These are phyloP conservation scores for Fukomys damarensis DNA, from an alignment of 2,113 vertebrate species.

Conservation along the genomic window DNA sequence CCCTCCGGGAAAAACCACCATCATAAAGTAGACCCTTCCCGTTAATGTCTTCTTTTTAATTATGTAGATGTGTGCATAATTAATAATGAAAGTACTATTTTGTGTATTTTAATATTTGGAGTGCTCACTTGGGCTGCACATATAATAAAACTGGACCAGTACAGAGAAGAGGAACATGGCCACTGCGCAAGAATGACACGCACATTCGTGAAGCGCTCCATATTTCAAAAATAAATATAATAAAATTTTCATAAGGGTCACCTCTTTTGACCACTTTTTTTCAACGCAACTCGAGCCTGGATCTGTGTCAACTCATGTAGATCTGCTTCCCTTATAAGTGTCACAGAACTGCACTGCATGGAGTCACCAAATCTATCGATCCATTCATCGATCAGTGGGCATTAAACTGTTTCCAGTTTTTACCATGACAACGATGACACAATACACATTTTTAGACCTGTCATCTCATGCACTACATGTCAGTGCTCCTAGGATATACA, in stretches of 20 bases:
- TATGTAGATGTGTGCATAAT: not conserved
- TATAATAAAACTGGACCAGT: no score
- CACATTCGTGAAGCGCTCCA: no score
- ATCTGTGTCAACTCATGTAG: not conserved
- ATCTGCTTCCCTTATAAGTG: not conserved
- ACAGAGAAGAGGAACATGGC: no score
- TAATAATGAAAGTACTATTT: not conserved
- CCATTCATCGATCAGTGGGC: not conserved
- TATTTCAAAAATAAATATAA: no score
- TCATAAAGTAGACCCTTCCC: not conserved
- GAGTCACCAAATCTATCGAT: not conserved
- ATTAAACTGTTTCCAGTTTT: not conserved
- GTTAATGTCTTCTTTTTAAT: not conserved
- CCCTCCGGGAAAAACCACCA: not conserved
- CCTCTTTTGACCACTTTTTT: not conserved
- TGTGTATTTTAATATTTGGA: not conserved
- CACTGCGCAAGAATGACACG: no score
- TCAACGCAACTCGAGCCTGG: not conserved
- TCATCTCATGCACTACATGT: not conserved
- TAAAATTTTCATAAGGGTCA: not conserved
- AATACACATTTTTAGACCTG: not conserved
- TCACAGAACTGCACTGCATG: not conserved
- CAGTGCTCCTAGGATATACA: not conserved
- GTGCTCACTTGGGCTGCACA: no score
- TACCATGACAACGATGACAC: not conserved